Conservation (phyloP, 2,113 vertebrate genomes). For the Ahaetulla prasina region DNA sequence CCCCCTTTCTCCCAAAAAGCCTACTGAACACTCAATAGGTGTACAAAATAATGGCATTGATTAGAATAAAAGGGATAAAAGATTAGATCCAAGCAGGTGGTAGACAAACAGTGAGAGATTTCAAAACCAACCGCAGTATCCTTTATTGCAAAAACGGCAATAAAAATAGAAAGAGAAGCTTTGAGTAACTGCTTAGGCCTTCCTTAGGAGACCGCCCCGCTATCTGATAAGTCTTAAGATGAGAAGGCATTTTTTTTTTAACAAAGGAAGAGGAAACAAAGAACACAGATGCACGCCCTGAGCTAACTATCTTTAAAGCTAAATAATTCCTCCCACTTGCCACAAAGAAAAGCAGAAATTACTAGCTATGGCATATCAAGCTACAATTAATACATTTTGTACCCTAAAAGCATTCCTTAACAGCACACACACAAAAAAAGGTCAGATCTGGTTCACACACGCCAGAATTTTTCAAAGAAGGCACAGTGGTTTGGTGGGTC, state of each 20-base stretch:
- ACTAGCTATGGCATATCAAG: conserved; percentile 19
- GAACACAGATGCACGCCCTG: background rate
- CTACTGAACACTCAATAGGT: background rate
- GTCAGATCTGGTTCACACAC: background rate
- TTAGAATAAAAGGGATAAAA: background rate
- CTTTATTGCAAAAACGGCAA: background rate
- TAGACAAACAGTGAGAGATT: background rate
- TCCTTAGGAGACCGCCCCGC: background rate
- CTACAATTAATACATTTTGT: conserved; percentile 29
- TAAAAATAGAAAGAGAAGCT: background rate
- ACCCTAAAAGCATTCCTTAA: conserved; percentile 11
- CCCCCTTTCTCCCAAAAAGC: background rate
- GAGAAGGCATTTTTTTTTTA: background rate
- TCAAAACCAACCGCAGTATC: background rate
- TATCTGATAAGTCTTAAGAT: background rate
- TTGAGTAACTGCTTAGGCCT: background rate
- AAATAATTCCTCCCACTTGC: conserved; percentile 15
- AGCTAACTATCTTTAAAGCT: conserved; percentile 6
- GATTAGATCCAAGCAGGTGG: background rate
- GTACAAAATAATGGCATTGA: background rate
- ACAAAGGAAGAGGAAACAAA: background rate
- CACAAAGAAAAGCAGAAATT: conserved; percentile 34
- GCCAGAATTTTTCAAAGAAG: conserved; percentile 17
- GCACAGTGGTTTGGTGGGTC: background rate
- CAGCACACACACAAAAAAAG: background rate